Conservation (phyloP, 2,888 invertebrate genomes). For the Agrotis ipsilon region DNA sequence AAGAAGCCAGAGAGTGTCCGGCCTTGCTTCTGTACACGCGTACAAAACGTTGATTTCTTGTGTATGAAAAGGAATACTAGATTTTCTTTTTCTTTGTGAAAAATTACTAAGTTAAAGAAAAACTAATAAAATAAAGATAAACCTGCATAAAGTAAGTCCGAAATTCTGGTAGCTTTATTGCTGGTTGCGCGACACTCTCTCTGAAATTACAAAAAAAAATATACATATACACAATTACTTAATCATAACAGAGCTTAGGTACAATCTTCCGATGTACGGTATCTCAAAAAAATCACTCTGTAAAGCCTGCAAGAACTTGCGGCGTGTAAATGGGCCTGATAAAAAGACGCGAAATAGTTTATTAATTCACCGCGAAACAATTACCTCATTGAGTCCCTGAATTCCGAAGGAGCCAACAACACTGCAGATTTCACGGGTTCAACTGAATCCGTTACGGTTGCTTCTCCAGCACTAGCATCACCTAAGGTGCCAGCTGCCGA, state of each 20-base stretch:
- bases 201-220: conserved; percentile 11
- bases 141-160: conserved; percentile 87
- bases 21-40: no score
- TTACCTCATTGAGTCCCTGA: conserved; percentile 9
- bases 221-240: no score
- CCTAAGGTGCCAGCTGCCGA: conserved; percentile 2
- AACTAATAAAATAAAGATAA: conserved; percentile 5
- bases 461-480: conserved; percentile 6
- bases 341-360: neutral
- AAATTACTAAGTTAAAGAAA: no score
- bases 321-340: no score
- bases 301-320: no score
- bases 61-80: neutral
- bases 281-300: no score
- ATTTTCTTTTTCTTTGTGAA: neutral
- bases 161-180: neutral
- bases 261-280: no score
- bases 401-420: conserved; percentile 19
- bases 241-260: no score
- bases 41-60: no score
- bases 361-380: no score
- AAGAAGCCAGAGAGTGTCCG: no score
- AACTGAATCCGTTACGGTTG: neutral
- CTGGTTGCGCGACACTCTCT: neutral
- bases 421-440: conserved; percentile 15